These are phyloP conservation scores for Falcaria lacertinaria DNA, from an alignment of 2,888 invertebrate species.

Conservation along the genomic window DNA sequence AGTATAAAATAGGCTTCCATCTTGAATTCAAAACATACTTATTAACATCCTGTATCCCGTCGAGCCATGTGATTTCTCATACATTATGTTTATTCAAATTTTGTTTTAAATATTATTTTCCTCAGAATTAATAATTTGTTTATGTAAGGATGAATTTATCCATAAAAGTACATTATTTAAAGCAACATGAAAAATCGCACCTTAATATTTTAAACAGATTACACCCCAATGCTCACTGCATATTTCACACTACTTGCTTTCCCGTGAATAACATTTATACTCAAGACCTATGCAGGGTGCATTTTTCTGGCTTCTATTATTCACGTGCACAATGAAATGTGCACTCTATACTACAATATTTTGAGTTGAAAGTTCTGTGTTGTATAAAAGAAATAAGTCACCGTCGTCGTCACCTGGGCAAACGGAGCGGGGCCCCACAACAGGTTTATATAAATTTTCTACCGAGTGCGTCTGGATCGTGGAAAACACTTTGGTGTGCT, in stretches of 20 bases:
- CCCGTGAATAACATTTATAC: slow-evolving; percentile 58
- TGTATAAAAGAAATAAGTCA: slow-evolving; percentile 52
- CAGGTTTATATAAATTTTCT: slow-evolving; percentile 78
- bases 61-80: too few species aligned
- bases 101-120: too few species aligned
- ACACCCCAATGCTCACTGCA: slow-evolving; percentile 31
- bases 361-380: slow-evolving; percentile 34
- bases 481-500: slow-evolving; percentile 58
- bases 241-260: slow-evolving; percentile 58
- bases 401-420: slow-evolving; percentile 62
- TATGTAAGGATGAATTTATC: too few species aligned
- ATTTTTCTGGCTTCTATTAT: slow-evolving; percentile 58
- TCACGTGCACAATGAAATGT: slow-evolving; percentile 24
- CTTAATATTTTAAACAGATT: slow-evolving; percentile 48
- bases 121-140: too few species aligned
- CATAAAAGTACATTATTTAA: too few species aligned
- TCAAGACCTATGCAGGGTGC: slow-evolving; percentile 56
- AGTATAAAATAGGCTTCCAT: too few species aligned
- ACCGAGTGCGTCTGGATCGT: slow-evolving; percentile 69
- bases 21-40: too few species aligned
- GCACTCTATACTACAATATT: slow-evolving; percentile 20
- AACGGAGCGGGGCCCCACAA: slow-evolving; percentile 61
- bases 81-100: too few species aligned
- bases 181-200: slow-evolving; percentile 24
- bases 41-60: too few species aligned